Evolutionary conservation across 2,888 invertebrate species (phyloP).

Genomic region (Emmelina monodactyla): DNA sequence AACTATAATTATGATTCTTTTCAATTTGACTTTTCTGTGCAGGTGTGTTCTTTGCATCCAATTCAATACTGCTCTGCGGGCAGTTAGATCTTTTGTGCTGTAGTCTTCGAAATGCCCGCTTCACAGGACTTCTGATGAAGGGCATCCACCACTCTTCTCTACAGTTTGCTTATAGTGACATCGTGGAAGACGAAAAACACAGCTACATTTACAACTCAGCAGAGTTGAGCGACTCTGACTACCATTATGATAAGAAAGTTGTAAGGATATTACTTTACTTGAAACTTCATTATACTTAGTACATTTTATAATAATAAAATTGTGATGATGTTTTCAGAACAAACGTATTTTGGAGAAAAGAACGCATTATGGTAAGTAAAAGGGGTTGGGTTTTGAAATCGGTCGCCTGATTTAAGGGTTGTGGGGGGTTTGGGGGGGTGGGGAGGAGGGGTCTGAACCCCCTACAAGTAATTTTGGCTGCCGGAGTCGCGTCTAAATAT

Average conservation of each 20-base stretch:
- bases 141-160: slow-evolving; percentile 29
- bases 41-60: slow-evolving; percentile 50
- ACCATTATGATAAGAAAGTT: slow-evolving; percentile 33
- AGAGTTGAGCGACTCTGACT: slow-evolving; percentile 28
- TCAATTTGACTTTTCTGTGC: slow-evolving; percentile 5
- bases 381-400: too few relatives aligned
- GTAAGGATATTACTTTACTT: slow-evolving; percentile 18
- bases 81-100: slow-evolving; percentile 52
- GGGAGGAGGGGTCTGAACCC: too few relatives aligned
- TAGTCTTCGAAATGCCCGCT: slow-evolving; percentile 41
- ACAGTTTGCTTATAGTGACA: slow-evolving; percentile 17
- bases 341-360: slow-evolving; percentile 16
- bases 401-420: too few relatives aligned
- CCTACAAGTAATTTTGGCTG: too few relatives aligned
- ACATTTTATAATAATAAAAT: neutral
- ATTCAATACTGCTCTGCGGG: slow-evolving; percentile 47
- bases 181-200: slow-evolving; percentile 33
- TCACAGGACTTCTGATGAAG: slow-evolving; percentile 32
- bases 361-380: slow-evolving; percentile 24
- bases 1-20: neutral
- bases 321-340: slow-evolving; percentile 22
- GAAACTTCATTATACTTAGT: neutral
- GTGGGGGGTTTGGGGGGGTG: too few relatives aligned
- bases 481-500: too few relatives aligned
- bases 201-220: slow-evolving; percentile 35